phyloP scores from a whole-genome alignment of 2,113 vertebrate genomes.

The Bostrychus sinensis region DNA sequence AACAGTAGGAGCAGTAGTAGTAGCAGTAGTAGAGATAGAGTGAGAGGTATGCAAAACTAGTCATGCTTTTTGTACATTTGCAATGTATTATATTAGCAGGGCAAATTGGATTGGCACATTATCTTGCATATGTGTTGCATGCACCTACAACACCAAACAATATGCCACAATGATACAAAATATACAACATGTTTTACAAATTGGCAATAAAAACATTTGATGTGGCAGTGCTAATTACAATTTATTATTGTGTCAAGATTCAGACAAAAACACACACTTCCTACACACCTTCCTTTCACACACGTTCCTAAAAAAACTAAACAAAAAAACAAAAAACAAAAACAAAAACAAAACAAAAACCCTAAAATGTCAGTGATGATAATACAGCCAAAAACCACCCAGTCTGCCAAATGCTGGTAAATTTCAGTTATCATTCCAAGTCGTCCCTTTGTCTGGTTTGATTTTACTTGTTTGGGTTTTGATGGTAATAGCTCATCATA shows the following conservation, averaged over 20 bases:
- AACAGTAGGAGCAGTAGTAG: neutral
- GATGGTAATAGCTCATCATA: too few relatives aligned
- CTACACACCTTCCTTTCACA: too few relatives aligned
- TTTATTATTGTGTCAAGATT: too few relatives aligned
- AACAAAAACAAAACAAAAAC: neutral
- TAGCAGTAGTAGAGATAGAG: neutral
- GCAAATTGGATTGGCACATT: neutral
- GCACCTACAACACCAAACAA: neutral
- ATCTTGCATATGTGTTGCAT: neutral
- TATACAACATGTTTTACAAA: slow-evolving; percentile 1
- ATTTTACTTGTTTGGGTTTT: too few relatives aligned
- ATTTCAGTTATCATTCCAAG: too few relatives aligned
- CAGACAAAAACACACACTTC: too few relatives aligned
- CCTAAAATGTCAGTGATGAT: neutral
- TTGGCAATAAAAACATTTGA: neutral
- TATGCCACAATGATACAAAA: neutral
- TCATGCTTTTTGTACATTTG: too few relatives aligned
- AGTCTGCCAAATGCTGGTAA: too few relatives aligned
- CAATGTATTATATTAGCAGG: too few relatives aligned
- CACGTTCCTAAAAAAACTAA: too few relatives aligned
- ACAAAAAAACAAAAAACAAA: neutral
- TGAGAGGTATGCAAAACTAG: too few relatives aligned
- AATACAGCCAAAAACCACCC: neutral
- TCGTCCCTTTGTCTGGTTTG: too few relatives aligned
- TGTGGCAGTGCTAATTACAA: neutral